Conservation (phyloP, 2,797 vertebrate genomes). For the Trachops cirrhosus region DNA sequence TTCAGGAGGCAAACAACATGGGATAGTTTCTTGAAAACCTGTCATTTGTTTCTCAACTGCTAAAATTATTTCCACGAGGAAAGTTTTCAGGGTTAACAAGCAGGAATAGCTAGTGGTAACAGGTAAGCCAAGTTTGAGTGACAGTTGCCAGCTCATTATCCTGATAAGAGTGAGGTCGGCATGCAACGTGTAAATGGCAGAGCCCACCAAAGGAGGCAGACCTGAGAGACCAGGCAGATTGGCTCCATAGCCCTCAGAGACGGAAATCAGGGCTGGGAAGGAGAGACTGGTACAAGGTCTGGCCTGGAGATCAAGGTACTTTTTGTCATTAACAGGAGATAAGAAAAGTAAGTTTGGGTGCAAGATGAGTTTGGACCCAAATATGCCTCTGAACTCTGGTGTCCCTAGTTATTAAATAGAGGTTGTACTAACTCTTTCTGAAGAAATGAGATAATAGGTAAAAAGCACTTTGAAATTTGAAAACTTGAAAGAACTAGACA, state of each 20-base stretch:
- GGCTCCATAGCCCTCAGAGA: not conserved
- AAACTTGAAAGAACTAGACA: not conserved
- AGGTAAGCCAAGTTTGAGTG: not conserved
- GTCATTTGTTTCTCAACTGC: not conserved
- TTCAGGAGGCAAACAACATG: not conserved
- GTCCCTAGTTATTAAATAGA: not conserved
- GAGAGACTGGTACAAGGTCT: not conserved
- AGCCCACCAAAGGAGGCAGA: not conserved
- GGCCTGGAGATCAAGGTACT: not conserved
- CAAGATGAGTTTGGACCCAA: constrained; percentile 8
- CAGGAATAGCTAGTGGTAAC: not conserved
- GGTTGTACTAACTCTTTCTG: not conserved
- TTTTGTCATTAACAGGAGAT: not conserved
- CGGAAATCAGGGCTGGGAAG: not conserved
- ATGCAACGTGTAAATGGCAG: not conserved
- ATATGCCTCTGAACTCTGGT: not conserved
- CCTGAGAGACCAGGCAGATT: not conserved
- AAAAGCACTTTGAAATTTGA: not conserved
- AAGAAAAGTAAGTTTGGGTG: constrained; percentile 15
- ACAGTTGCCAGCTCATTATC: not conserved
- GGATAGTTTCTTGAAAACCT: not conserved
- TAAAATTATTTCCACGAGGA: not conserved
- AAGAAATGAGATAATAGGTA: not conserved
- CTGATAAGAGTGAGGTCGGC: not conserved
- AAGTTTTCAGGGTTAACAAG: not conserved